Base-by-base conservation (phyloP, 2,113 vertebrate genomes). In the Ptilonorhynchus violaceus region DNA sequence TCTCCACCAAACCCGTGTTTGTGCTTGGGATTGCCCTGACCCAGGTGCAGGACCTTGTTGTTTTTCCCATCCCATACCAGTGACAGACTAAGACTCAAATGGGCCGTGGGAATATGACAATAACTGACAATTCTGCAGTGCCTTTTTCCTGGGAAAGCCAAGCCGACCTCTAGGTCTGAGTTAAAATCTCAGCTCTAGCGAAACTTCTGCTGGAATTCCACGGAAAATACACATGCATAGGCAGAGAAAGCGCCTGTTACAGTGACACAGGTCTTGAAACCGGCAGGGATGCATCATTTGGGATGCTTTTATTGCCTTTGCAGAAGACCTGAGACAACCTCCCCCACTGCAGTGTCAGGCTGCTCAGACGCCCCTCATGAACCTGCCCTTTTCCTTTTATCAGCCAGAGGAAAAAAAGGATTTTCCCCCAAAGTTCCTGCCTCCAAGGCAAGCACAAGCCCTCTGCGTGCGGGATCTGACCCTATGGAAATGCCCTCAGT, bases 321-420 rank as follows among this genome's bases (percentile, higher is more conserved):
- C 70, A 52, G 56, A 64, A 42, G 21, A 5, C 12, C 11, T 44
- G n/a, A 39, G 35, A 6, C 42, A 35, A 3, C 23, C 3, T 74
- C 27, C 21, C 17, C 16, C 33, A 9, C 42, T 10, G 42, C 44
- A 69, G 44, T 1, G 35, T 13, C 53, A 44, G 1, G 0, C 33
- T 80, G 55, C 30, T 74, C 10, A 3, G 35, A 14, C 30, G 13
- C 0, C 0, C 1, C 0, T 47, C 25, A 10, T 23, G 64, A 86
- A 72, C 20, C 35, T 33, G 49, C 24, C 6, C 27, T 94, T 72
- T 52, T 50, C 11, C 24, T 70, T 78, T 31, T 22, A 5, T 7
- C 22, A 28, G 9, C 6, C 23, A 13, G 28, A 64, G 1, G 1
- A 67, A 16, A 35, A 62, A 35, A 25, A 1, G 5, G 6, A 3